Evolutionary conservation across 1,140 invertebrate genomes (phyloP).

Genomic region (Cheumatopsyche charites): DNA sequence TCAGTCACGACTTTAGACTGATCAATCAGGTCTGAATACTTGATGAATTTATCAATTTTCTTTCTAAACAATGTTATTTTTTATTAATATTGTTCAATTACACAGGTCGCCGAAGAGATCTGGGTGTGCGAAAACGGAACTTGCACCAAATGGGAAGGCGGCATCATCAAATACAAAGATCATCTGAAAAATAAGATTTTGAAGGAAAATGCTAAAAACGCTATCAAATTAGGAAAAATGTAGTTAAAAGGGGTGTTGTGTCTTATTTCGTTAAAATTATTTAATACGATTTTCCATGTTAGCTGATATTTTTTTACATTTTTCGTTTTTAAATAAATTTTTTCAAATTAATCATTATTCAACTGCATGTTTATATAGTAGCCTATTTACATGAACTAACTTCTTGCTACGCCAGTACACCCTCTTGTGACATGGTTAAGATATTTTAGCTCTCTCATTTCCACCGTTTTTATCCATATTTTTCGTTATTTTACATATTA

Average conservation of each 20-base stretch:
- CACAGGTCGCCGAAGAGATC: constrained; percentile 96
- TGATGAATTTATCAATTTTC: neutral
- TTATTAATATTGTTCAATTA: constrained; percentile 24
- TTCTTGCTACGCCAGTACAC: too few species aligned
- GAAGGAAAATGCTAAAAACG: constrained; percentile 66
- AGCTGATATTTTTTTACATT: too few species aligned
- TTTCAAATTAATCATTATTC: too few species aligned
- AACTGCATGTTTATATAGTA: too few species aligned
- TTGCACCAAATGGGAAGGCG: constrained; percentile 96
- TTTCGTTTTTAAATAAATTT: too few species aligned
- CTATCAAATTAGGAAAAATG: constrained; percentile 58
- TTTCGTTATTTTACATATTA: too few species aligned
- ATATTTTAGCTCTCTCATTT: too few species aligned
- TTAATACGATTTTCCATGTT: too few species aligned
- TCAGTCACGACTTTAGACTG: constrained; percentile 97
- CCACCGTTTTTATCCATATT: too few species aligned
- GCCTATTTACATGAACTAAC: too few species aligned
- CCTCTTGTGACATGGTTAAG: too few species aligned
- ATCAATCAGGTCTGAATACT: constrained; percentile 87
- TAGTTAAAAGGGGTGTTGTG: neutral
- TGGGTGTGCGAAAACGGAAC: constrained; percentile 98
- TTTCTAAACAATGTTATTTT: neutral
- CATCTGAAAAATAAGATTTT: constrained; percentile 85
- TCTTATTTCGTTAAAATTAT: too few species aligned
- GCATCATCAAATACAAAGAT: constrained; percentile 96